phyloP scores from a whole-genome alignment of 2,888 invertebrate genomes.

The Orchesellides sinensis region DNA sequence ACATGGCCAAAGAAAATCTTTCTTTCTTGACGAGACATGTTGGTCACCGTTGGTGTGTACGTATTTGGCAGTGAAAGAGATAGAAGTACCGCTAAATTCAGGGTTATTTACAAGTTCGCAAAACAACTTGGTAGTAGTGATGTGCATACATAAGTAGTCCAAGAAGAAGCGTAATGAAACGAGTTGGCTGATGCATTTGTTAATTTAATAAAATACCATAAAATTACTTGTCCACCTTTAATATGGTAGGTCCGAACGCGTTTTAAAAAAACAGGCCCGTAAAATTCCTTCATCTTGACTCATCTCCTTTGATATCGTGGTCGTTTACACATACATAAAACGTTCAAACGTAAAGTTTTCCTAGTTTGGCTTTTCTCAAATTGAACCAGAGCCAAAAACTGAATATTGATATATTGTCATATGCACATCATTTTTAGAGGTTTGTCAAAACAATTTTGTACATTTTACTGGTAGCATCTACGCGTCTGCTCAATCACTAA shows the following conservation, averaged over 20 bases:
- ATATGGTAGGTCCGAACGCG: constrained; percentile 37
- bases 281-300: constrained; percentile 21
- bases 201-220: constrained; percentile 49
- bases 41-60: constrained; percentile 26
- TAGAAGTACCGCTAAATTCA: constrained; percentile 59
- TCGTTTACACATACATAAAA: constrained; percentile 40
- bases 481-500: neutral
- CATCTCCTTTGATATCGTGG: constrained; percentile 22
- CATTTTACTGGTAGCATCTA: neutral
- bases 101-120: constrained; percentile 61
- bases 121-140: constrained; percentile 4
- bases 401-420: constrained; percentile 20
- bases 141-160: constrained; percentile 35
- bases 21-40: neutral
- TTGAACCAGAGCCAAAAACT: constrained; percentile 47
- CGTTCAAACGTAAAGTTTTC: neutral
- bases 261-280: constrained; percentile 15
- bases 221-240: constrained; percentile 49
- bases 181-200: constrained; percentile 39
- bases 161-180: neutral
- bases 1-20: constrained; percentile 58
- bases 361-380: neutral
- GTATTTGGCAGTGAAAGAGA: neutral
- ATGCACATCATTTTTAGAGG: too few relatives aligned
- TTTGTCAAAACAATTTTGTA: constrained; percentile 15